phyloP scores from a whole-genome alignment of 2,113 vertebrate species.

The Uria lomvia region DNA sequence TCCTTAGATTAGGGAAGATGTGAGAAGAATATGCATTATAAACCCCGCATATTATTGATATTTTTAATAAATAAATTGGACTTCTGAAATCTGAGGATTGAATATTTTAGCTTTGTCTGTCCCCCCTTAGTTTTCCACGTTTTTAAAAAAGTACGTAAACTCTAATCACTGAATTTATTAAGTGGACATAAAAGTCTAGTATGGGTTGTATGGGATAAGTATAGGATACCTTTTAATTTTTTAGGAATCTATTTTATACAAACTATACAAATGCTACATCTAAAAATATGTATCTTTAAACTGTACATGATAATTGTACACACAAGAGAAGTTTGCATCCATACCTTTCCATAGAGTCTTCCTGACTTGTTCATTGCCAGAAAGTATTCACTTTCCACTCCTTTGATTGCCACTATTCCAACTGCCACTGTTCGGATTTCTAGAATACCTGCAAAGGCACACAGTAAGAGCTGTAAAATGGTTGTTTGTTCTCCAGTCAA shows the following conservation, averaged over 20 bases:
- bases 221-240: background rate
- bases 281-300: background rate
- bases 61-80: background rate
- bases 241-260: background rate
- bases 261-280: background rate
- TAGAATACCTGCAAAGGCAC: conserved; percentile 87
- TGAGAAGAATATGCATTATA: background rate
- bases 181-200: background rate
- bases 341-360: conserved; percentile 95
- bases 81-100: background rate
- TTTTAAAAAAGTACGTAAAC: background rate
- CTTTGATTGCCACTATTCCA: conserved; percentile 95
- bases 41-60: background rate
- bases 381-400: conserved; percentile 95
- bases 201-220: background rate
- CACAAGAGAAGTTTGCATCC: background rate
- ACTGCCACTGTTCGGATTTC: conserved; percentile 97
- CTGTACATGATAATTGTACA: background rate
- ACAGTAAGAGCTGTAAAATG: conserved; percentile 23
- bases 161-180: background rate
- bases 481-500: background rate
- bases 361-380: conserved; percentile 95
- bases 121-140: background rate
- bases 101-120: background rate
- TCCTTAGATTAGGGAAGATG: background rate